Evolutionary conservation across 2,113 vertebrate genomes (phyloP).

Genomic region (Limnothrissa miodon): DNA sequence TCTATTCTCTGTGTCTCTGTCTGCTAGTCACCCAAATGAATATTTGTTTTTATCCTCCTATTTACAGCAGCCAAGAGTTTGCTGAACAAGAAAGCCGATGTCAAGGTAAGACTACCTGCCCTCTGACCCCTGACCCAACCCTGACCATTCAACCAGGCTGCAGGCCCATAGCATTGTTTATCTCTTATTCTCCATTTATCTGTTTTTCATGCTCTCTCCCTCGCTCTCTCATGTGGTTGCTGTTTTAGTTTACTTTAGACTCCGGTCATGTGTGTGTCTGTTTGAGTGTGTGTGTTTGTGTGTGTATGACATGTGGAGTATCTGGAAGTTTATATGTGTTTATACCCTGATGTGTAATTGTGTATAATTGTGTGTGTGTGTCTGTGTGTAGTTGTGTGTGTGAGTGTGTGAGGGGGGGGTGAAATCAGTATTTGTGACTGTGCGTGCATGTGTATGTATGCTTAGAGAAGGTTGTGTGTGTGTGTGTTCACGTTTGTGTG

Average conservation of each 20-base stretch:
- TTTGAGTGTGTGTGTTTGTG: conserved; percentile 21
- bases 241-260: background rate
- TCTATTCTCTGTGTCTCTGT: background rate
- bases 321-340: background rate
- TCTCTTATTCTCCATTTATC: background rate
- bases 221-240: background rate
- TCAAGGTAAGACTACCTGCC: conserved; percentile 46
- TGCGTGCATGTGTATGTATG: conserved; percentile 9
- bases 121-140: background rate
- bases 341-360: background rate
- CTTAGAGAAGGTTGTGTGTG: background rate
- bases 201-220: background rate
- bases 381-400: background rate
- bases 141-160: background rate
- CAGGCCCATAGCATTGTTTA: background rate
- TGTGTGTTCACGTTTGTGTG: conserved; percentile 18
- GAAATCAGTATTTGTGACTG: background rate
- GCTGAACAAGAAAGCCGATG: conserved; percentile 51
- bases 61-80: conserved; percentile 48
- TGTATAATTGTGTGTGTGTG: background rate
- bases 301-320: background rate
- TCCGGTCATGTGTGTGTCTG: conserved; percentile 13
- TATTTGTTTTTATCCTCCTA: background rate
- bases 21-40: background rate
- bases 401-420: background rate